phyloP scores from a whole-genome alignment of 2,113 vertebrate species.

The Caranx melampygus region DNA sequence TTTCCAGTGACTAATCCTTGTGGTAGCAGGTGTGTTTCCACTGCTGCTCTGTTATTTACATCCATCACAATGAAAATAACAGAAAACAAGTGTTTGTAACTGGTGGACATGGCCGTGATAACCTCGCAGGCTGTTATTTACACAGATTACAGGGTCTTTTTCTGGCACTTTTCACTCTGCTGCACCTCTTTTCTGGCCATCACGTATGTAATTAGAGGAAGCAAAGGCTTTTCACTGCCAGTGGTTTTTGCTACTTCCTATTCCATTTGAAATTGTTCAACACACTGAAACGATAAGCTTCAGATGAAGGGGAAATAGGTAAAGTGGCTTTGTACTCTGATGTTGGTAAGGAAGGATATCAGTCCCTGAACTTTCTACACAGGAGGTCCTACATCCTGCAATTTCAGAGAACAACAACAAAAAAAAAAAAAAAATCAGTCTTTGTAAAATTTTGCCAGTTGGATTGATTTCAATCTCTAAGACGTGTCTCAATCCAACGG shows the following conservation, averaged over 20 bases:
- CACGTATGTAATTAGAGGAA: neutral
- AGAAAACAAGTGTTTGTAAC: neutral
- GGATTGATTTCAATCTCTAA: too few relatives aligned
- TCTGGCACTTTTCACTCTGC: neutral
- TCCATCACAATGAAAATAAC: neutral
- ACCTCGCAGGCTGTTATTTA: neutral
- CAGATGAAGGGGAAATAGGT: neutral
- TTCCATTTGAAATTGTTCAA: neutral
- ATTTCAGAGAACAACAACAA: neutral
- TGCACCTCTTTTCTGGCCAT: neutral
- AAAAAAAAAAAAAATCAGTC: neutral
- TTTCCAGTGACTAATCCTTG: neutral
- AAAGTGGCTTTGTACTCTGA: neutral
- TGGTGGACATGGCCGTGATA: neutral
- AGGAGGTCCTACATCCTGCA: too few relatives aligned
- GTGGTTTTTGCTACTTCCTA: neutral
- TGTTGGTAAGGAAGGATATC: neutral
- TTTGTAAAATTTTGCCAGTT: too few relatives aligned
- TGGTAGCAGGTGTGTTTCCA: neutral
- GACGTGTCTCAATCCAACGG: too few relatives aligned
- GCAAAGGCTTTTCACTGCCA: neutral
- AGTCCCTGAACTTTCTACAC: neutral
- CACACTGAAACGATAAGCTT: neutral
- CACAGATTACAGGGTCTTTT: neutral
- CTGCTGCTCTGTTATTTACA: neutral